Conservation (phyloP, 2,888 invertebrate species). For the Pammene aurita region DNA sequence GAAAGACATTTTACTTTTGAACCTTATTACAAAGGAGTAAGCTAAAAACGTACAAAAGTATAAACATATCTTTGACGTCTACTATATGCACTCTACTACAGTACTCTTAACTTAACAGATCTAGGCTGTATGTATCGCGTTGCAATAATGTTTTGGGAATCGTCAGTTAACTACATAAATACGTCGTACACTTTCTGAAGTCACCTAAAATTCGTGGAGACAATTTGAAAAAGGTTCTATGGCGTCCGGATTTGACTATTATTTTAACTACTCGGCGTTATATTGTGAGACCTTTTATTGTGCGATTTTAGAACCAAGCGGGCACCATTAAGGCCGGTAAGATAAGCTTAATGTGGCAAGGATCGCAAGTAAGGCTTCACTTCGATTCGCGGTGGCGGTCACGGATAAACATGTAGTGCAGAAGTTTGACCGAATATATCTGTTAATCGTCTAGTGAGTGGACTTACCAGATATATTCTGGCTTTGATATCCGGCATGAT, state of each 20-base stretch:
- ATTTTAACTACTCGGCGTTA: neutral
- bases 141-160: too few relatives aligned
- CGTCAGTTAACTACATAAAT: neutral
- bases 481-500: too few relatives aligned
- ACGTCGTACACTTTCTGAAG: too few relatives aligned
- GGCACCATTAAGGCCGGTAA: neutral
- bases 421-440: neutral
- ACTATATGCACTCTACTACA: too few relatives aligned
- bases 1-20: too few relatives aligned
- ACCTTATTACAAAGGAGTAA: too few relatives aligned
- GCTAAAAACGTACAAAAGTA: too few relatives aligned
- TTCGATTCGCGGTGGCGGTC: conserved; percentile 7
- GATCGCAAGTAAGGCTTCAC: conserved; percentile 14
- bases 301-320: neutral
- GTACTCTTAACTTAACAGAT: neutral
- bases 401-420: neutral
- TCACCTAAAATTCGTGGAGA: neutral
- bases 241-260: neutral
- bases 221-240: neutral
- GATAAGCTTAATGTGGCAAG: conserved; percentile 27
- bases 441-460: neutral
- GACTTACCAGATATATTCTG: too few relatives aligned
- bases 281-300: neutral
- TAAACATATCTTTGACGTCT: too few relatives aligned
- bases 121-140: neutral